Conservation (phyloP, 2,797 vertebrate genomes). For the Myoxocephalus aenaeus region DNA sequence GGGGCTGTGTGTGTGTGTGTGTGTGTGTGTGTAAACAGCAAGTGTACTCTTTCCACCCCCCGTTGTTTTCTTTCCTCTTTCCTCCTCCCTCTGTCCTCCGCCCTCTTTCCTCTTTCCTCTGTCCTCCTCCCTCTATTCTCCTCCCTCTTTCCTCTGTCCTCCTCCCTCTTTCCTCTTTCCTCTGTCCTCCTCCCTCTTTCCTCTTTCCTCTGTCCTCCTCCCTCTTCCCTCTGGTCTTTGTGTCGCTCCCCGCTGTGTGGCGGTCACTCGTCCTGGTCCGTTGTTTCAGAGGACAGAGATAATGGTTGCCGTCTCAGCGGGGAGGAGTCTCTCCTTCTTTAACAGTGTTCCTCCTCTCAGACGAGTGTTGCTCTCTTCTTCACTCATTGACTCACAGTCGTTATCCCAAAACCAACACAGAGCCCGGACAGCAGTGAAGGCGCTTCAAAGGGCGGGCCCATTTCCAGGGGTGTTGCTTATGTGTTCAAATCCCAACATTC, state of each 20-base stretch:
- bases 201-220: not conserved
- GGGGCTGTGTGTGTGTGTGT: not conserved
- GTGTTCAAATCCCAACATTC: too few species aligned
- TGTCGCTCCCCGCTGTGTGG: conserved; percentile 21
- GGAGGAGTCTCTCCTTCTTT: too few species aligned
- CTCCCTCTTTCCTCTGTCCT: too few species aligned
- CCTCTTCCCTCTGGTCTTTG: not conserved
- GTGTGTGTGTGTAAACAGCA: not conserved
- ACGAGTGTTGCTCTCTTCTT: conserved; percentile 1
- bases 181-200: too few species aligned
- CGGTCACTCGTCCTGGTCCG: conserved; percentile 27
- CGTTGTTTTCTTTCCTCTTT: too few species aligned
- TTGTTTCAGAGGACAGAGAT: conserved; percentile 39
- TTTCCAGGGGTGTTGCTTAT: too few species aligned
- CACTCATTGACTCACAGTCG: conserved; percentile 28
- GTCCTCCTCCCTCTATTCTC: too few species aligned
- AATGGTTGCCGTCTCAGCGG: not conserved
- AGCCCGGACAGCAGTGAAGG: not conserved
- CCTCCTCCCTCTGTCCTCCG: too few species aligned
- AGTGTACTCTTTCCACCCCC: not conserved
- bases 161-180: too few species aligned
- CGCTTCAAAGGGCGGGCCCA: not conserved
- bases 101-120: too few species aligned
- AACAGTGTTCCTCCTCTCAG: not conserved
- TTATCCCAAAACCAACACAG: conserved; percentile 6